Base-by-base conservation (phyloP, 1,140 invertebrate genomes). In the Oreohelix idahoensis region DNA sequence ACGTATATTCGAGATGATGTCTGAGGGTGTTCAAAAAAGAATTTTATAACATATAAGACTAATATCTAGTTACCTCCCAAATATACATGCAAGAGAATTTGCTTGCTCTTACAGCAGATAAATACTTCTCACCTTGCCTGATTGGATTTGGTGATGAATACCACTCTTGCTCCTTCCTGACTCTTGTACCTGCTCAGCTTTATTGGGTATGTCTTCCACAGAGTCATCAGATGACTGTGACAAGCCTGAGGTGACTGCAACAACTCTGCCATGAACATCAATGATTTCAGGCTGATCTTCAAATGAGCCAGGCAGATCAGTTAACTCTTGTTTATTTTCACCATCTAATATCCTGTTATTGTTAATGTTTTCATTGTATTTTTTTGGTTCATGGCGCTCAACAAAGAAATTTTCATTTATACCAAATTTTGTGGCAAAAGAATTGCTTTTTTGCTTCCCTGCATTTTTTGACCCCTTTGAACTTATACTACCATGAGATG, bases 241-340 rank as follows among this genome's bases (percentile, higher is more conserved):
- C 58, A 63, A 38, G 1, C 29, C 77, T 26, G 51, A 66, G 29
- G 53, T 79, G 11, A 39, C 11, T 0, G 74, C 36, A 20, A 32
- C 32, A 77, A 77, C 32, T 53, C 32, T 8, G 10, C 13, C 53
- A 79, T 79, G 36, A 5, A 81, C 66, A 71, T 81, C 66, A 81
- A 81, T 35, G 10, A 81, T 81, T 51, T 81, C 63, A 29, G 79
- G 66, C n/a, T 81, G 79, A 26, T 81, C 79, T 45, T 29, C 35
- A 70, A 15, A 17, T 39, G 15, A n/a, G 49, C 29, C 36, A 35
- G 13, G 17, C 26, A 13, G 8, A 51, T 38, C 66, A 29, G 20
- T 8, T 4, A 36, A 73, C 45, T 66, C n/a, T 36, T 66, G 20
- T 23, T 1, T 10, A 38, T 0, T 66, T 69, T n/a, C 29, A 51